Percentiles rank a stretch among this genome's conserved stretches.
Evolutionary conservation across 2,888 invertebrate species (phyloP).

Genomic region (Beris morrisii): DNA sequence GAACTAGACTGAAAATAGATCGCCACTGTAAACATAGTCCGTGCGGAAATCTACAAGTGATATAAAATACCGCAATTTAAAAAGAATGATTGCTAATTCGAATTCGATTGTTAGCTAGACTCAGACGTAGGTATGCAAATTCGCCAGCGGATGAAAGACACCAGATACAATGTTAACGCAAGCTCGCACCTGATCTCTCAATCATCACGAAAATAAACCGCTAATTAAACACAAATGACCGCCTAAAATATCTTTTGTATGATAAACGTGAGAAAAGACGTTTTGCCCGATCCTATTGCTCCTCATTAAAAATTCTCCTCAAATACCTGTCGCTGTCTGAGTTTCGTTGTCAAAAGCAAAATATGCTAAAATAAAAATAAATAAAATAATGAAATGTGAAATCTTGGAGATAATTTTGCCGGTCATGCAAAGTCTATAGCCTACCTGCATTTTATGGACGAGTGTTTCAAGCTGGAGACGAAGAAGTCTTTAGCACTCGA

Average conservation of each 20-base stretch:
- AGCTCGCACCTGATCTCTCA: conserved; percentile 22
- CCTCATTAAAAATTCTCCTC: conserved; percentile 30
- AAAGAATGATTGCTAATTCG: no score
- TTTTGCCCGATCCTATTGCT: conserved; percentile 19
- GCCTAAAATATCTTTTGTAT: conserved; percentile 21
- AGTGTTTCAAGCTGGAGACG: no score
- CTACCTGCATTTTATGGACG: no score
- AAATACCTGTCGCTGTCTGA: conserved; percentile 27
- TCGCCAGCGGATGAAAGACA: no score
- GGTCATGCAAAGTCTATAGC: conserved; percentile 30
- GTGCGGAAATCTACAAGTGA: no score
- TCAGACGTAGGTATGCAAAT: no score
- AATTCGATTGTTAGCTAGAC: no score
- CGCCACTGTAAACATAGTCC: no score
- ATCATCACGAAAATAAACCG: conserved; percentile 17
- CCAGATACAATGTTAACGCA: no score
- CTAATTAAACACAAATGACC: conserved; percentile 31
- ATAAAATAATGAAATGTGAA: conserved; percentile 33
- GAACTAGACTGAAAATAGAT: no score
- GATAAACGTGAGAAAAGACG: conserved; percentile 26
- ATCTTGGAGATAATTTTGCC: conserved; percentile 32
- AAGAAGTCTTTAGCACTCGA: no score
- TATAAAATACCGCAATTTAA: no score
- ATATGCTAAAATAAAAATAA: conserved; percentile 14
- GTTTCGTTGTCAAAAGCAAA: conserved; percentile 30